These are phyloP conservation scores for Saturnia japonica DNA, from an alignment of 2,888 invertebrate species.

Conservation along the genomic window DNA sequence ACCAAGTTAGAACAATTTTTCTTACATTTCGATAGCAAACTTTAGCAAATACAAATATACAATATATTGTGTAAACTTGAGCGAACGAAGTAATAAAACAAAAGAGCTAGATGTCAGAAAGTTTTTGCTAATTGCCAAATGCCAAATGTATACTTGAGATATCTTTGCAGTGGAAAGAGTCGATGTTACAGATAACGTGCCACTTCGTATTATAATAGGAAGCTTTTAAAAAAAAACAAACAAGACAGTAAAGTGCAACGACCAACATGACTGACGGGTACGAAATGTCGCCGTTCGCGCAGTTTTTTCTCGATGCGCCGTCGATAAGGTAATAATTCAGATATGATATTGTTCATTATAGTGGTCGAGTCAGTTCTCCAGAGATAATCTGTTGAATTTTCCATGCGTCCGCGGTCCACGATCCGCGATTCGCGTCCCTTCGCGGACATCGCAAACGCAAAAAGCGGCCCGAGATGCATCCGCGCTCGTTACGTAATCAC, in stretches of 20 bases:
- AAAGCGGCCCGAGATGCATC: constrained; percentile 45
- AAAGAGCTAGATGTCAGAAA: no score
- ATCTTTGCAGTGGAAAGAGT: no score
- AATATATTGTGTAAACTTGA: no score
- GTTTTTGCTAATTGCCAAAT: not conserved
- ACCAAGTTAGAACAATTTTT: no score
- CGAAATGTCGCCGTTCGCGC: constrained; percentile 4
- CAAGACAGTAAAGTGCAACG: not conserved
- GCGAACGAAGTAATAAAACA: no score
- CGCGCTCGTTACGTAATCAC: constrained; percentile 64
- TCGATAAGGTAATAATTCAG: constrained; percentile 34
- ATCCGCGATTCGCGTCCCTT: no score
- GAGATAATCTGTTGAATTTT: constrained; percentile 62
- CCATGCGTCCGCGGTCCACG: constrained; percentile 40
- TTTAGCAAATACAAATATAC: no score
- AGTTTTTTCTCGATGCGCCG: constrained; percentile 18
- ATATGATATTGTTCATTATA: constrained; percentile 31
- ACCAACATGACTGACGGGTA: not conserved
- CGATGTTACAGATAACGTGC: not conserved
- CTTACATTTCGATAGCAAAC: no score
- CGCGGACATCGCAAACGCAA: constrained; percentile 41
- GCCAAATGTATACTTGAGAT: no score
- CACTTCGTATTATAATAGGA: not conserved
- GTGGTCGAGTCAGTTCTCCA: constrained; percentile 11
- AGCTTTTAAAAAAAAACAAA: not conserved